Evolutionary conservation across 2,113 vertebrate species (phyloP).

Genomic region (Seriola quinqueradiata): DNA sequence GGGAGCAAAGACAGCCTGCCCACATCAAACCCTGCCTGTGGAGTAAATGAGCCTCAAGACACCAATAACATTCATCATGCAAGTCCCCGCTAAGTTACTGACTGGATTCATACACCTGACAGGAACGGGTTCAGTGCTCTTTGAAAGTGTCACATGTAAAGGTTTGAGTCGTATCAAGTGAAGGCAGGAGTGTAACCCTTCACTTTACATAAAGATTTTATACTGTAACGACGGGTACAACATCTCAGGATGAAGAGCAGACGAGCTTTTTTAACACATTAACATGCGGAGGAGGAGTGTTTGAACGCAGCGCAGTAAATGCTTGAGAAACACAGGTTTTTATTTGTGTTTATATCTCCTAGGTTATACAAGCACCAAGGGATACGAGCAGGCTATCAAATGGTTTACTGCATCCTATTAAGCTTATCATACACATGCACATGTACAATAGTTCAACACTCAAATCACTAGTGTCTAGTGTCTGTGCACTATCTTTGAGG

Average conservation of each 20-base stretch:
- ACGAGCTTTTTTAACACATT: not conserved
- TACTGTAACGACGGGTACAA: not conserved
- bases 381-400: not conserved
- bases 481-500: not conserved
- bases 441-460: not conserved
- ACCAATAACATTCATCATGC: conserved; percentile 33
- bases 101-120: conserved; percentile 51
- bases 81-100: conserved; percentile 23
- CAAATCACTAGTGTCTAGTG: too few species aligned
- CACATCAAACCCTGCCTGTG: conserved; percentile 64
- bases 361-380: not conserved
- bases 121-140: not conserved
- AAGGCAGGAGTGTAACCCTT: conserved; percentile 1
- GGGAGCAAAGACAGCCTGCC: conserved; percentile 47
- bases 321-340: not conserved
- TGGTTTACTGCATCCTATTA: not conserved
- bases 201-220: conserved; percentile 7
- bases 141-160: conserved; percentile 7
- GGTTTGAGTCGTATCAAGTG: not conserved
- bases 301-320: not conserved
- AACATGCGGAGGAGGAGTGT: not conserved
- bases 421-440: not conserved
- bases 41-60: conserved; percentile 44
- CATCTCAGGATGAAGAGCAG: not conserved
- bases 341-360: not conserved